Evolutionary conservation across 2,113 vertebrate species (phyloP).

Genomic region (Alethe diademata): DNA sequence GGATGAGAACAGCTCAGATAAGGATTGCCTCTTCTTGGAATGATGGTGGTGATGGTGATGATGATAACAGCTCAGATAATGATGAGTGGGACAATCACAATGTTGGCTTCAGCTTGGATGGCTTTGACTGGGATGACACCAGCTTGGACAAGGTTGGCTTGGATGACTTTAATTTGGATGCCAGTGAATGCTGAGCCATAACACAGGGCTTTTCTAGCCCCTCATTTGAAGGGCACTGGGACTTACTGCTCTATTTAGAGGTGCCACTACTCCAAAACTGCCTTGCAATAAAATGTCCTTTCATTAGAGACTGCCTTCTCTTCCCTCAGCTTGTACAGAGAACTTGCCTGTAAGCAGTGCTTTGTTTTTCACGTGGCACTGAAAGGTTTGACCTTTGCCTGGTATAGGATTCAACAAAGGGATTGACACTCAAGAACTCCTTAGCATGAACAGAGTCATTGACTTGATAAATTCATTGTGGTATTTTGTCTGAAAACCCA

Average conservation of each 20-base stretch:
- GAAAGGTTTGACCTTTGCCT: not conserved
- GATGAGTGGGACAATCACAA: accelerated
- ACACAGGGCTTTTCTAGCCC: not conserved
- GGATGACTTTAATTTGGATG: not conserved
- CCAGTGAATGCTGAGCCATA: accelerated
- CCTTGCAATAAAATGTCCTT: not conserved
- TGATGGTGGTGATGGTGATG: not conserved
- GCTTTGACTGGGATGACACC: not conserved
- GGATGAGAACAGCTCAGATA: not conserved
- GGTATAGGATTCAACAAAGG: not conserved
- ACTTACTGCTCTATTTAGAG: not conserved
- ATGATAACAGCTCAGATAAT: too few species aligned
- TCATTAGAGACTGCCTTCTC: accelerated
- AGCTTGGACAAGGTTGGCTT: not conserved
- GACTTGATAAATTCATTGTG: not conserved
- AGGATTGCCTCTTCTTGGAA: not conserved
- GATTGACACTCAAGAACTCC: not conserved
- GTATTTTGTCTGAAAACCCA: not conserved
- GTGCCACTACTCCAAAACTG: not conserved
- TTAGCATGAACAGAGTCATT: not conserved
- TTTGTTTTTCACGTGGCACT: not conserved
- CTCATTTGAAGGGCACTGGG: not conserved
- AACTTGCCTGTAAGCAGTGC: not conserved
- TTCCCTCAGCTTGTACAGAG: not conserved
- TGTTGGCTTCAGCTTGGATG: accelerated